Evolutionary conservation across 2,113 vertebrate species (phyloP), one percentile per base, ranked within the genome.

Genomic region (Speoplatyrhinus poulsoni): DNA sequence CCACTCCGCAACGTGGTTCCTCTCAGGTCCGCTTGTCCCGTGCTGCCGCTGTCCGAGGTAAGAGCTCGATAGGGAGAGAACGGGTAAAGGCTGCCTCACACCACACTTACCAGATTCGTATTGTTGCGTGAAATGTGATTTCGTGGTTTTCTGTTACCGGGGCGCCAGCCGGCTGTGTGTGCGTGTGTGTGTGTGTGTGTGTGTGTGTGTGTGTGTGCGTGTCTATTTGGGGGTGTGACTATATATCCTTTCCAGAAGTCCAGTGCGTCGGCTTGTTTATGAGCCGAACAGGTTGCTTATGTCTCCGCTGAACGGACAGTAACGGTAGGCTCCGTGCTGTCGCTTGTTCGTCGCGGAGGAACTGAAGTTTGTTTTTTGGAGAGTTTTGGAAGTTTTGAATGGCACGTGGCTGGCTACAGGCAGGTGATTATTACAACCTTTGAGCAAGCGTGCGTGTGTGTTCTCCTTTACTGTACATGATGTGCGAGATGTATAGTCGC

Each of bases 1-100:
- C 94, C 95, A 97, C 95, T 97, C 93, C 36, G 36, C 95, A 95
- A 95, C 96, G 96, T 97, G 96, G 95, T 97, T 96, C 94, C 95
- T 96, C 95, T 92, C 85, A 91, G 94, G 93, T 93, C 91, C 77
- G 93, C 93, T 94, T 83, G 92, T 93, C 91, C 76, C 87, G 93
- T 93, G 92, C 85, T 88, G 93, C 94, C 87, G 93, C 92, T 85
- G 91, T 92, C 36, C 36, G 36, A 82, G 88, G 88, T 86, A 88
- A 86, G 83, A 41, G 36, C 36, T 41, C 4, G 4, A 41, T 1
- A 41, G 36, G 7, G 36, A 41, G 36, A 7, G 55, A 87, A 94
- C 94, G 92, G 95, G 94, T 95, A 93, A 53, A 53, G 36, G 36
- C 36, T 41, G 36, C 36, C 36, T 7, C 36, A 8, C 36, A 41